Base-by-base conservation (phyloP, 1,140 invertebrate genomes). In the Brachionus paranguensis region DNA sequence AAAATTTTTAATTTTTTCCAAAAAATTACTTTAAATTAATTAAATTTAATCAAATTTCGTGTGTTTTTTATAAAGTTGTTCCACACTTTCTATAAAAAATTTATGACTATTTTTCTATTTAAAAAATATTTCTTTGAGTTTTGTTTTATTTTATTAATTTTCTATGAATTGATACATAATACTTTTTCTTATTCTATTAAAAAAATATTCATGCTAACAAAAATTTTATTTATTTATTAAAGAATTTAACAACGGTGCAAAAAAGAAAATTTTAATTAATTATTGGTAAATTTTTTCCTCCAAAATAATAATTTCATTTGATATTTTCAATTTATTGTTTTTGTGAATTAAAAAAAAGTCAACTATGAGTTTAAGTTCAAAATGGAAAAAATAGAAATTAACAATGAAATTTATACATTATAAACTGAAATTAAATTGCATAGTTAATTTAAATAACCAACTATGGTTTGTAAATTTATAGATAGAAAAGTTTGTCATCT, bases 401-500 rank as follows among this genome's bases (percentile, higher is more conserved):
- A 60, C 53, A 60, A 60, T 60, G 53, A 37, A 33, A 70, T 70
- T 70, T 70, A 70, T 70, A 70, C 65, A 70, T 70, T 70, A 37
- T 70, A 70, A 60, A 60, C 3, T 60, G 6, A 60, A 60, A 27
- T 60, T 60, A 60, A 20, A 60, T 60, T 60, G 53, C 53, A 68
- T 33, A 41, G 65, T 29, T 33, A 68, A 68, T 33, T 33, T 68
- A 27, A 24, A 20, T 29, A 41, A 72, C 68, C 72, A 50, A 76
- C 20, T 76, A 50, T 50, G 45, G 41, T 76, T 83, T 60, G 53
- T 20, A 27, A 27, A 60, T 20, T 86, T 87, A 91, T 84, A 91
- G 85, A 87, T 90, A 91, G 86, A 88, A 91, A 27, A 91, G 86
- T 76, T 87, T 85, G 55, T 91, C 88, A 10, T 87, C 86, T 14